Percentiles rank a stretch among this genome's conserved stretches.
These are phyloP conservation scores for Spodoptera picta DNA, from an alignment of 2,888 invertebrate genomes.

Conservation along the genomic window DNA sequence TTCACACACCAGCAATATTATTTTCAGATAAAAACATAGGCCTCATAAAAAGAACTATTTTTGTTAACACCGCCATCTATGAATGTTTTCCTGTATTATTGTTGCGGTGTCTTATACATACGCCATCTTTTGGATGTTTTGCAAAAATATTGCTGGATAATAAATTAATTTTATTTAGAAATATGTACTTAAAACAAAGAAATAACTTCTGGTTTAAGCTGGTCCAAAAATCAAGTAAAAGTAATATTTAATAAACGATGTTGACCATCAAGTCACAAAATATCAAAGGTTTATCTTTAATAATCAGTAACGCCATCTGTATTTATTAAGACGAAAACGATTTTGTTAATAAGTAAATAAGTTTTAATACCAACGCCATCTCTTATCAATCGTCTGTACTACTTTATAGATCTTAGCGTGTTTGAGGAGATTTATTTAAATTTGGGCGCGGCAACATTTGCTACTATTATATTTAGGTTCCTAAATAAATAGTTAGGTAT, in stretches of 20 bases:
- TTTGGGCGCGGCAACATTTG: slow-evolving; percentile 23
- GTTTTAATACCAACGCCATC: slow-evolving; percentile 49
- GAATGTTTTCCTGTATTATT: not conserved
- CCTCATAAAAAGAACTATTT: not conserved
- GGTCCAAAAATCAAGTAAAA: slow-evolving; percentile 11
- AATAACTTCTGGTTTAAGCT: slow-evolving; percentile 4
- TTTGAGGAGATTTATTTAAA: slow-evolving; percentile 14
- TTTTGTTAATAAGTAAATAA: slow-evolving; percentile 29
- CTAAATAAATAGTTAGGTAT: slow-evolving; percentile 81
- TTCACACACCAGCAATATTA: slow-evolving; percentile 87
- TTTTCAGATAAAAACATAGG: slow-evolving; percentile 82
- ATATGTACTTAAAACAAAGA: too few relatives aligned
- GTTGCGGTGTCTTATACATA: not conserved
- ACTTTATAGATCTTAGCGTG: slow-evolving; percentile 19
- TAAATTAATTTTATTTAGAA: too few relatives aligned
- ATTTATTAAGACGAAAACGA: slow-evolving; percentile 21
- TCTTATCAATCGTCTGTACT: slow-evolving; percentile 36
- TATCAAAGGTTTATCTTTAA: slow-evolving; percentile 6
- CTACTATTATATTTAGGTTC: slow-evolving; percentile 76
- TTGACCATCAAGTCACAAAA: slow-evolving; percentile 19
- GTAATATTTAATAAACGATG: slow-evolving; percentile 1
- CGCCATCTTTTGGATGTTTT: slow-evolving; percentile 5
- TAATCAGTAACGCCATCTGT: slow-evolving; percentile 42
- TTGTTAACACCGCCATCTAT: slow-evolving; percentile 35
- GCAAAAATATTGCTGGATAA: not conserved